Conservation (phyloP, 1,140 invertebrate species). For the Solenopsis fugax region DNA sequence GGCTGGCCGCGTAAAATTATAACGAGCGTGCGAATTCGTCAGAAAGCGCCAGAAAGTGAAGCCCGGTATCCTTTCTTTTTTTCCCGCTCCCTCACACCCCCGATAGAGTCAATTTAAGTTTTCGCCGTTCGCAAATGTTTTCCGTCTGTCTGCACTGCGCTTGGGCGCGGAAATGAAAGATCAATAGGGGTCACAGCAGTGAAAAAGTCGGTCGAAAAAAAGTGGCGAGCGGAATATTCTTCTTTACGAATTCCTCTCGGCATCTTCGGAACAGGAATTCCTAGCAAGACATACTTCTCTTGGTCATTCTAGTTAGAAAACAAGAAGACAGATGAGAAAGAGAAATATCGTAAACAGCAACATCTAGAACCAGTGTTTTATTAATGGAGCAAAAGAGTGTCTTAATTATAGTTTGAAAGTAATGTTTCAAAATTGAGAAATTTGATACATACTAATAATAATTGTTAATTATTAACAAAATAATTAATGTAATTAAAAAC, state of each 20-base stretch:
- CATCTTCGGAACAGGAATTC: not conserved
- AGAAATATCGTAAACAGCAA: not conserved
- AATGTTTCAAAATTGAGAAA: not conserved
- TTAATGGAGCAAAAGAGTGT: not conserved
- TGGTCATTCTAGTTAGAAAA: not conserved
- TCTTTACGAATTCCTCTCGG: constrained; percentile 23
- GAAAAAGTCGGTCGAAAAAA: constrained; percentile 42
- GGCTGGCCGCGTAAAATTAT: constrained; percentile 53
- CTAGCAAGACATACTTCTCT: not conserved
- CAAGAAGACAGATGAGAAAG: not conserved
- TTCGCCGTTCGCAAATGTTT: constrained; percentile 60
- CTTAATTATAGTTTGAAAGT: not conserved
- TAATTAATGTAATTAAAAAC: too few species aligned
- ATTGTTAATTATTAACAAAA: not conserved
- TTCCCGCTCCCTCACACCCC: not conserved
- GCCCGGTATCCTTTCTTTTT: not conserved
- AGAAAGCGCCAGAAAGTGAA: constrained; percentile 33
- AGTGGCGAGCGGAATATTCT: constrained; percentile 3
- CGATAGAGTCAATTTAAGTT: constrained; percentile 62
- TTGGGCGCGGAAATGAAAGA: constrained; percentile 54
- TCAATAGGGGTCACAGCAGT: constrained; percentile 35
- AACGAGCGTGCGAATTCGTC: constrained; percentile 38
- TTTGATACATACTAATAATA: not conserved
- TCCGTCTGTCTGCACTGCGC: constrained; percentile 45
- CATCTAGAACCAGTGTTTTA: not conserved